Base-by-base conservation (phyloP, 2,888 invertebrate species). In the Agriopis marginaria region DNA sequence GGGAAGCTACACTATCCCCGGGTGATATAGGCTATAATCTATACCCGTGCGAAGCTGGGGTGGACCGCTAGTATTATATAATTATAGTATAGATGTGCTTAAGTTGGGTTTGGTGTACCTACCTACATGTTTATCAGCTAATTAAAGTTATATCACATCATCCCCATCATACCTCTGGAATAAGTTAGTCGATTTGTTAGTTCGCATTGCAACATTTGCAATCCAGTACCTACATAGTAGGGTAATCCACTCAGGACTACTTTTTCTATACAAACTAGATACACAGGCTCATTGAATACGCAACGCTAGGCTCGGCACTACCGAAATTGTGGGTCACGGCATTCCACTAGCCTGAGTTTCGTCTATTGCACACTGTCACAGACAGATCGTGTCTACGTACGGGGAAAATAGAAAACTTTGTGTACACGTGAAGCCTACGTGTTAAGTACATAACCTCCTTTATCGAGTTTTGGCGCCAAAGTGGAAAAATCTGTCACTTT, bases 301-400 rank as follows among this genome's bases (percentile, higher is more conserved):
- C 74, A 72, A 75, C 67, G 74, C 56, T 70, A 40, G 61, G 69
- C 66, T 70, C 47, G 70, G 63, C 39, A 51, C 63, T 47, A 59
- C 73, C 76, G 68, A 75, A 72, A 74, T 82, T 80, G 77, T 83
- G 71, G 82, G 83, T 83, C 83, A 83, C 70, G 83, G 83, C 75
- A 71, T 74, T 66, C 81, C 71, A 67, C 44, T 66, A 49, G 7
- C 54, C 40, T 14, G 14, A 45, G 32, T 12, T 50, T 14, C 14
- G 55, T 59, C 54, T 63, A 60, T 49, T 64, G 50, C 66, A 50
- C 68, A n/a, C 53, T 60, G 54, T 51, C 63, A 44, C 60, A 32
- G 32, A 42, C n/a, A 10, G 50, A 32, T 50, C 40, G 39, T 61
- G 40, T 40, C 40, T 23, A 23, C 17, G 17, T 51, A 50, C 14